A percentile compares a stretch with the other conserved stretches of the same genome.
Conservation (phyloP, 35 echinoderm and acorn worm species). For the Nesometra sesokonis region DNA sequence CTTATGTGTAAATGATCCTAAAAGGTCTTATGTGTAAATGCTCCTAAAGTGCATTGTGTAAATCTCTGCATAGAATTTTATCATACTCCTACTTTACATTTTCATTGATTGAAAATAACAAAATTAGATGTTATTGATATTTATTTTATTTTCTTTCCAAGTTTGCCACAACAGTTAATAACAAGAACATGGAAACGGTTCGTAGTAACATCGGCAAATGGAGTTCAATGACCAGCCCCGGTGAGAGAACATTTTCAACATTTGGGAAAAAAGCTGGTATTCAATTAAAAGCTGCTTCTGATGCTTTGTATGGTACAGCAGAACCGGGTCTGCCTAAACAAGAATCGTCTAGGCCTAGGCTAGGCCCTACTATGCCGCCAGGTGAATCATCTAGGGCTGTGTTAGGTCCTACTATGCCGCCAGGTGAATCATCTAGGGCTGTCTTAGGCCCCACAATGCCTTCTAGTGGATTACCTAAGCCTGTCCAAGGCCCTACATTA, state of each 20-base stretch:
- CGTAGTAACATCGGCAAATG: background rate
- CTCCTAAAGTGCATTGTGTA: no score
- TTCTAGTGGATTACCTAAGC: background rate
- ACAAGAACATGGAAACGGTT: background rate
- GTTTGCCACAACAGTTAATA: background rate
- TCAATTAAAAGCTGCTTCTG: background rate
- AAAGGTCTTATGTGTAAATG: no score
- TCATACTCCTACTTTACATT: no score
- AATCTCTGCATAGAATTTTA: no score
- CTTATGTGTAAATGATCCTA: no score
- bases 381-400: conserved; percentile 3
- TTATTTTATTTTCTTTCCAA: background rate
- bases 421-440: background rate
- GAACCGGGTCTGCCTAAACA: background rate
- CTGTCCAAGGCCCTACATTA: conserved; percentile 26
- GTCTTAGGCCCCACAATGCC: background rate
- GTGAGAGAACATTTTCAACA: conserved; percentile 34
- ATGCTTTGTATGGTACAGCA: background rate
- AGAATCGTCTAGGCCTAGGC: conserved; percentile 5
- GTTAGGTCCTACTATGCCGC: background rate
- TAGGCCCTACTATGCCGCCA: background rate
- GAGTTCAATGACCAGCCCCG: background rate
- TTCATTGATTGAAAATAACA: no score
- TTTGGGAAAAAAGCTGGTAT: conserved; percentile 26
- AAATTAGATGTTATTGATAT: no score